Evolutionary conservation across 2,888 invertebrate species (phyloP).

Genomic region (Lathronympha strigana): DNA sequence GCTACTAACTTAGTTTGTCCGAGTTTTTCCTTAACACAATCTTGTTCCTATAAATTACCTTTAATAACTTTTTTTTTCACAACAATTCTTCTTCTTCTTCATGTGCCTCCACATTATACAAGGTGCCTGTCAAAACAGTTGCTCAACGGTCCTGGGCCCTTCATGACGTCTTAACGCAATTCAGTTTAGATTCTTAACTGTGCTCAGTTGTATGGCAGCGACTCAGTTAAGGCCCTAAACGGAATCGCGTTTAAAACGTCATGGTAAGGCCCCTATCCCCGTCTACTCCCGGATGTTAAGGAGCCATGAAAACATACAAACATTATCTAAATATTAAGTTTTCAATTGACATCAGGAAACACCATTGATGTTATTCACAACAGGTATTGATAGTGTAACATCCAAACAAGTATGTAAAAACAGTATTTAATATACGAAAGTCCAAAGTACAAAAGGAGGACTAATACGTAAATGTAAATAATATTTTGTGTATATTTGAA

Average conservation of each 20-base stretch:
- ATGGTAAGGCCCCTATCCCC: too few species aligned
- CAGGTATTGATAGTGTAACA: slow-evolving; percentile 1
- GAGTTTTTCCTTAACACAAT: slow-evolving; percentile 2
- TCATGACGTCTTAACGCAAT: too few species aligned
- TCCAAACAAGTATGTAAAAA: neutral
- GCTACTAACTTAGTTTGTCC: neutral
- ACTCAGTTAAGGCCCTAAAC: too few species aligned
- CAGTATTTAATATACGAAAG: neutral
- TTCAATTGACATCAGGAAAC: neutral
- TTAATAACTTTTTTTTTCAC: neutral
- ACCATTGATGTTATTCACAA: neutral
- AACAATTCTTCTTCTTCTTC: neutral
- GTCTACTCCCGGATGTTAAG: too few species aligned
- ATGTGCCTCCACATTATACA: too few species aligned
- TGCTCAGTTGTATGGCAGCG: too few species aligned
- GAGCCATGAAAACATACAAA: too few species aligned
- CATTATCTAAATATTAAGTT: too few species aligned
- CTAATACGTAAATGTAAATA: slow-evolving; percentile 15
- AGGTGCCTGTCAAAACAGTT: too few species aligned
- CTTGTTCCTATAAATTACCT: neutral
- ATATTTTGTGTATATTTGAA: slow-evolving; percentile 25
- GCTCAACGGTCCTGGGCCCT: too few species aligned
- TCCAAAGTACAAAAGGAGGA: slow-evolving; percentile 21
- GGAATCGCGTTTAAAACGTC: too few species aligned
- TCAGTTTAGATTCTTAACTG: too few species aligned